These are phyloP conservation scores for Chaenocephalus aceratus DNA, from an alignment of 2,113 vertebrate genomes.

Conservation along the genomic window DNA sequence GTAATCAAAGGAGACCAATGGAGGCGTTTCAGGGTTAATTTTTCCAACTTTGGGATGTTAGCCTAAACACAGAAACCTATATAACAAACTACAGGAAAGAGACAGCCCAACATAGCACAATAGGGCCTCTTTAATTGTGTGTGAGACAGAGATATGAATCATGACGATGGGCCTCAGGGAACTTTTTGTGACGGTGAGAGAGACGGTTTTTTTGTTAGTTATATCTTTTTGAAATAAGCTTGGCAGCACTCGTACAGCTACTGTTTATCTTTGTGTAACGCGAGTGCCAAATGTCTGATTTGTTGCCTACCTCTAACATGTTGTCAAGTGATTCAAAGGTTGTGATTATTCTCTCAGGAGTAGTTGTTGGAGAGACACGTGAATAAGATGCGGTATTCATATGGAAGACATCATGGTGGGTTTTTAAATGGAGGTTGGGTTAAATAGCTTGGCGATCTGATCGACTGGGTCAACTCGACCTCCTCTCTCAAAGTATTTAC, in stretches of 20 bases:
- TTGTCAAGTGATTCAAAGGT: no score
- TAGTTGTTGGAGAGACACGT: not conserved
- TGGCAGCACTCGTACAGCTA: not conserved
- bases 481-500: not conserved
- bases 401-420: not conserved
- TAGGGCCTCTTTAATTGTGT: not conserved
- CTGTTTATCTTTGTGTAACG: not conserved
- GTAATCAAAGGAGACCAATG: no score
- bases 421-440: not conserved
- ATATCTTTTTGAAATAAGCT: not conserved
- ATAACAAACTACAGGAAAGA: no score
- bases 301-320: not conserved
- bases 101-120: no score
- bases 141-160: not conserved
- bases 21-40: no score
- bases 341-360: not conserved
- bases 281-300: not conserved
- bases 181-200: not conserved
- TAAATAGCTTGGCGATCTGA: not conserved
- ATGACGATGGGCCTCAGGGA: not conserved
- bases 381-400: not conserved
- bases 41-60: no score
- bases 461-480: not conserved
- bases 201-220: not conserved
- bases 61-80: no score